Conservation (phyloP, 2,113 vertebrate species). For the Cichladusa arquata region DNA sequence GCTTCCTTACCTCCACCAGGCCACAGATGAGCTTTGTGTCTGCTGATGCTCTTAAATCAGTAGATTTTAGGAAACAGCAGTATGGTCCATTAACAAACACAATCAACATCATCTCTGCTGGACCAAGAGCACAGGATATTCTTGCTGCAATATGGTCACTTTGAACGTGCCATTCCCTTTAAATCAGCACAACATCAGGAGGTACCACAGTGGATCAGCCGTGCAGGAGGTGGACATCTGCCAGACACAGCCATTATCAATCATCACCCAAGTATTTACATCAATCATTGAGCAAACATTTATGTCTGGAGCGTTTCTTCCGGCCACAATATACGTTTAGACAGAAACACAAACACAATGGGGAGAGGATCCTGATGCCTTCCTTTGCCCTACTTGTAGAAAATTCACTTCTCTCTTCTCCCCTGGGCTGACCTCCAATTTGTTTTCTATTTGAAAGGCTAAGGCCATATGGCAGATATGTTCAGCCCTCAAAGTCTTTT, state of each 20-base stretch:
- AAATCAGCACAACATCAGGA: background rate
- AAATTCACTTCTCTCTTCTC: slow-evolving; percentile 27
- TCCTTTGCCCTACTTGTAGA: background rate
- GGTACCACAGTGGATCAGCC: background rate
- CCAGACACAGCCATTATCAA: slow-evolving; percentile 4
- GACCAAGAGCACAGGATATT: background rate
- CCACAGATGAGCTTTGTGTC: background rate
- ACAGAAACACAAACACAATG: background rate
- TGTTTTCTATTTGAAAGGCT: slow-evolving; percentile 55
- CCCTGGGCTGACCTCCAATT: slow-evolving; percentile 37
- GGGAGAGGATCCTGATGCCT: background rate
- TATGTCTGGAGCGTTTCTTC: slow-evolving; percentile 25
- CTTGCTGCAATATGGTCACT: slow-evolving; percentile 17
- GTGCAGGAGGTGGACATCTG: slow-evolving; percentile 43
- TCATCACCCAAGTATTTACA: slow-evolving; percentile 48
- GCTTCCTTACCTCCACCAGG: background rate
- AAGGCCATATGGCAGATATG: slow-evolving; percentile 64
- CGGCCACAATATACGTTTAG: background rate
- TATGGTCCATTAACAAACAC: slow-evolving; percentile 32
- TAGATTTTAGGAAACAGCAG: background rate
- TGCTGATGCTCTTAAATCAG: slow-evolving; percentile 2
- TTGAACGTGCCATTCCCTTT: background rate
- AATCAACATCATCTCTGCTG: background rate
- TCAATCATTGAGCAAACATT: slow-evolving; percentile 27
- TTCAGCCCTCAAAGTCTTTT: slow-evolving; percentile 70